Evolutionary conservation across 2,797 vertebrate species (phyloP).

Genomic region (Tragopan temminckii): DNA sequence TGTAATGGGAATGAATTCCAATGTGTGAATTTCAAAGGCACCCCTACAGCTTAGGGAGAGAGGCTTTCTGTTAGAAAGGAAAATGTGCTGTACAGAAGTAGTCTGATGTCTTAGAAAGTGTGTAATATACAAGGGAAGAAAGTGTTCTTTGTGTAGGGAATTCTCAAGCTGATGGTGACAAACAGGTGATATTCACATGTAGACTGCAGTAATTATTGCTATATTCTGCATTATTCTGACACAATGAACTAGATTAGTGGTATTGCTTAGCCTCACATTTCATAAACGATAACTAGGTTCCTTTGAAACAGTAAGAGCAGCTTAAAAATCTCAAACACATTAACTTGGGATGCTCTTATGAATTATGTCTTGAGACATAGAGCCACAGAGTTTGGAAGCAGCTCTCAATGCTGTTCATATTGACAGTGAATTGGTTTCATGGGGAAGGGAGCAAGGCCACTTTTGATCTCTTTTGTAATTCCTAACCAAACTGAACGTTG

Average conservation of each 20-base stretch:
- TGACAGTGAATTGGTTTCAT: background rate
- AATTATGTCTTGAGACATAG: background rate
- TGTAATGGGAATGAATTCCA: background rate
- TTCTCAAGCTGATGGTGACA: background rate
- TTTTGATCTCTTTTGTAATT: background rate
- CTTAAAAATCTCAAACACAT: background rate
- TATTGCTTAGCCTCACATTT: background rate
- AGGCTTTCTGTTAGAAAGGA: background rate
- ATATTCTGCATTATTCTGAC: background rate
- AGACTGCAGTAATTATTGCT: background rate
- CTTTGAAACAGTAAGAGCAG: background rate
- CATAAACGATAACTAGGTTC: background rate
- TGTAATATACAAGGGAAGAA: background rate
- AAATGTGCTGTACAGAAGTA: background rate
- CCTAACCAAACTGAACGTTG: constrained; percentile 5
- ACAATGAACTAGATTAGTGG: background rate
- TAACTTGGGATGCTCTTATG: background rate
- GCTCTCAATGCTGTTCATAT: background rate
- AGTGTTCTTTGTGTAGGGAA: background rate
- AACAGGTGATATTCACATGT: background rate
- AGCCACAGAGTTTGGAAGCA: background rate
- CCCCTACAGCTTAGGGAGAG: background rate
- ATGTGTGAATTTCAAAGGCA: background rate
- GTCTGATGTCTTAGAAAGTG: background rate
- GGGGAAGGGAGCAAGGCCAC: background rate